Conservation (phyloP, 2,888 invertebrate species). For the Amblyjoppa fuscipennis region DNA sequence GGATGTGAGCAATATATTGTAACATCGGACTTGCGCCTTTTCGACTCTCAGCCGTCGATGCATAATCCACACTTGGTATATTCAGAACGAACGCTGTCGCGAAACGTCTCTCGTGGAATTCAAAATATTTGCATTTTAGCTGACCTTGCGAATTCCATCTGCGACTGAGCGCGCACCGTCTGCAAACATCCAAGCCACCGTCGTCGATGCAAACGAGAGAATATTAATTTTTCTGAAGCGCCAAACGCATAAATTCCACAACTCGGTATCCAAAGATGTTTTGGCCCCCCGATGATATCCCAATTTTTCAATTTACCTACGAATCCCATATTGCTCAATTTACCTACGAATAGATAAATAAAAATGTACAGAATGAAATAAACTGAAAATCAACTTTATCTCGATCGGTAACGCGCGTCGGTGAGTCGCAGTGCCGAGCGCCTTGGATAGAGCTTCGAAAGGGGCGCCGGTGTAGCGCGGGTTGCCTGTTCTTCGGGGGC, state of each 20-base stretch:
- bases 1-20: too few relatives aligned
- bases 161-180: neutral
- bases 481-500: constrained; percentile 44
- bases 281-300: neutral
- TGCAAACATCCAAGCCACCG: neutral
- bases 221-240: neutral
- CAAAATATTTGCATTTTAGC: constrained; percentile 33
- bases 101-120: constrained; percentile 33
- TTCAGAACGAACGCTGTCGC: neutral
- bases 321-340: constrained; percentile 34
- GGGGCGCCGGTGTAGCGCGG: constrained; percentile 10
- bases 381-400: neutral
- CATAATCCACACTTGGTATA: neutral
- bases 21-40: too few relatives aligned
- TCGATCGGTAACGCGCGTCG: neutral
- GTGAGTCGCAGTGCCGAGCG: neutral
- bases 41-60: too few relatives aligned
- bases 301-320: constrained; percentile 36
- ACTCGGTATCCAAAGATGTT: neutral
- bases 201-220: neutral
- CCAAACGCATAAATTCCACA: neutral
- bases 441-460: neutral
- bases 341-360: constrained; percentile 15
- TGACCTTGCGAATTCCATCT: constrained; percentile 27
- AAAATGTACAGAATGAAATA: constrained; percentile 37